Evolutionary conservation across 2,113 vertebrate species (phyloP), one percentile per base, ranked within the genome.

Genomic region (Pterocles orientalis): DNA sequence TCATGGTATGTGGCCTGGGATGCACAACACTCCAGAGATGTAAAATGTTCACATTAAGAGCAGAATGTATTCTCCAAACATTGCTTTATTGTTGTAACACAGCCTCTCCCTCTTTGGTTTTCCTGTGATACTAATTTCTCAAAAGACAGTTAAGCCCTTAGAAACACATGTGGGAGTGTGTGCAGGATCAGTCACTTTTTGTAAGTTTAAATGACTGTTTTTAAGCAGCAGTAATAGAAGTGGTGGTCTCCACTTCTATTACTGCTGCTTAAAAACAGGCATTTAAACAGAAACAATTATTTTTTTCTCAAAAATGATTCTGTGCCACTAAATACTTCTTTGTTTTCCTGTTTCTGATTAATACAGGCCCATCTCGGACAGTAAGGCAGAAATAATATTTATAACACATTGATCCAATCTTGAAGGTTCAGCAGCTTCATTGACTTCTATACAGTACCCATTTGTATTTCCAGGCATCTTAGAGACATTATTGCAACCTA

Each of bases 401-500:
- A 48, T 94, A 95, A 68, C 65, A 76, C 68, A 91, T 82, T 47
- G 75, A 96, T 90, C 86, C 68, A 65, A 28, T 76, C 84, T 78
- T 87, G 93, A 95, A 87, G 25, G 94, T 94, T 96, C 83, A 83
- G 94, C 69, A 76, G 91, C 91, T 97, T 95, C 94, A 96, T 86
- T 93, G 94, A 94, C 96, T 95, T 56, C 77, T 91, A 61, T 50
- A 90, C 70, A 60, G 70, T 31, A 85, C 41, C 89, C 73, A 92
- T 92, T 96, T 90, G 82, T 97, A 95, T 93, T 95, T 90, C 78
- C 73, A 86, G 90, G 53, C 78, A 89, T 83, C 50, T 76, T 21
- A 43, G 72, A 88, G 62, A 81, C 18, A 10, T 65, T 85, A 36
- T 33, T 81, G 45, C 58, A 81, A 24, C 14, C 45, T 90, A 25